These are phyloP conservation scores for Plodia interpunctella DNA, from an alignment of 1,140 invertebrate genomes.

Conservation along the genomic window DNA sequence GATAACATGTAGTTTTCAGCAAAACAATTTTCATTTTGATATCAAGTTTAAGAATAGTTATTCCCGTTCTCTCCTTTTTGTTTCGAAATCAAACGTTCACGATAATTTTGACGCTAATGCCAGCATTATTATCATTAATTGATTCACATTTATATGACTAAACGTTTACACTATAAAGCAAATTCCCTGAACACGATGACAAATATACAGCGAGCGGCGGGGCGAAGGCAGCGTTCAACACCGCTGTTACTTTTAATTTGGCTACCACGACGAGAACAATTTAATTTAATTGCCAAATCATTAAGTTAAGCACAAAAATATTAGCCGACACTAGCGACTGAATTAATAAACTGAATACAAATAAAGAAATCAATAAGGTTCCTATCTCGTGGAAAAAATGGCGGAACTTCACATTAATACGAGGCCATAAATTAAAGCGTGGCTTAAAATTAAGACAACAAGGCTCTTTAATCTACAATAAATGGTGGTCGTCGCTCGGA, in stretches of 20 bases:
- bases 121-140: background rate
- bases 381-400: slow-evolving; percentile 63
- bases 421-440: slow-evolving; percentile 71
- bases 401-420: slow-evolving; percentile 64
- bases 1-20: no score
- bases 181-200: slow-evolving; percentile 34
- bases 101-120: background rate
- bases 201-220: slow-evolving; percentile 38
- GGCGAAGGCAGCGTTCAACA: slow-evolving; percentile 38
- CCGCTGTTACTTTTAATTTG: slow-evolving; percentile 69
- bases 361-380: slow-evolving; percentile 68
- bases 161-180: slow-evolving; percentile 18
- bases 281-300: slow-evolving; percentile 77
- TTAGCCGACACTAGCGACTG: slow-evolving; percentile 60
- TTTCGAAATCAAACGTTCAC: no score
- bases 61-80: no score
- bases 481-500: slow-evolving; percentile 67
- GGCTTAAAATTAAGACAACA: slow-evolving; percentile 76
- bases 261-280: slow-evolving; percentile 70
- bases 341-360: slow-evolving; percentile 62
- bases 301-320: slow-evolving; percentile 74
- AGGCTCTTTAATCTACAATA: slow-evolving; percentile 76
- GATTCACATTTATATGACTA: background rate
- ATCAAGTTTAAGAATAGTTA: background rate
- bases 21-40: no score